These are phyloP conservation scores for Otocyon megalotis DNA, from an alignment of 2,113 vertebrate genomes.

Conservation along the genomic window DNA sequence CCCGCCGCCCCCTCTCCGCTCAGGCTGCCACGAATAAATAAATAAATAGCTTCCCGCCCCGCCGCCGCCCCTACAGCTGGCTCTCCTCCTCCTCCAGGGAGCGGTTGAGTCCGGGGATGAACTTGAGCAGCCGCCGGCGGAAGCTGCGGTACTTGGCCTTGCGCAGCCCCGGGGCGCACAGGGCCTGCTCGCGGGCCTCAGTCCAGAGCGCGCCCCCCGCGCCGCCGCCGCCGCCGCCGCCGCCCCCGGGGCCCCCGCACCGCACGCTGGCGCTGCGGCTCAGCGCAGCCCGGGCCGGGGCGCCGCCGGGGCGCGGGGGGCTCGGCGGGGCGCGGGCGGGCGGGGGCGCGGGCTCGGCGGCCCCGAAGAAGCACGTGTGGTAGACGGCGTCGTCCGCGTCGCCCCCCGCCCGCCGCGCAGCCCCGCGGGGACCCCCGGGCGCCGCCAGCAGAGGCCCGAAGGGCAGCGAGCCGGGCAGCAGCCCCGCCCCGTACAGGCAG, in stretches of 20 bases:
- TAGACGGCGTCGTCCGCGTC: conserved; percentile 92
- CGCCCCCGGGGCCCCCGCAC: conserved; percentile 83
- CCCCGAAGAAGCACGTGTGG: conserved; percentile 93
- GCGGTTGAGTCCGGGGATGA: conserved; percentile 96
- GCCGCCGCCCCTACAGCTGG: conserved; percentile 89
- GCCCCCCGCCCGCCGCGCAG: conserved; percentile 86
- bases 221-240: conserved; percentile 64
- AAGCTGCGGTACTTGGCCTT: conserved; percentile 95
- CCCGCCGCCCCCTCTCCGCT: not conserved
- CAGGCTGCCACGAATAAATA: conserved; percentile 84
- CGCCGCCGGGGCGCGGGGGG: conserved; percentile 57
- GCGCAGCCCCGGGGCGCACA: conserved; percentile 86
- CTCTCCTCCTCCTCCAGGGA: conserved; percentile 98
- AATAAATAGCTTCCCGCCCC: conserved; percentile 87
- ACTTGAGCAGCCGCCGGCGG: conserved; percentile 93
- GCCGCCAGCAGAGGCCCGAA: conserved; percentile 86
- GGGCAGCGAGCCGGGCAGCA: conserved; percentile 85
- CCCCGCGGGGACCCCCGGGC: conserved; percentile 79
- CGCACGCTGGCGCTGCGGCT: conserved; percentile 93
- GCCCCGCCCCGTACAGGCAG: conserved; percentile 90
- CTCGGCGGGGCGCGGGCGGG: conserved; percentile 56
- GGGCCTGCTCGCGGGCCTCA: conserved; percentile 80
- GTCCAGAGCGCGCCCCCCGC: conserved; percentile 78
- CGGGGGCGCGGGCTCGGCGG: conserved; percentile 42
- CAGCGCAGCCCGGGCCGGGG: not conserved